phyloP scores from a whole-genome alignment of 2,888 invertebrate species.

The Syritta pipiens region DNA sequence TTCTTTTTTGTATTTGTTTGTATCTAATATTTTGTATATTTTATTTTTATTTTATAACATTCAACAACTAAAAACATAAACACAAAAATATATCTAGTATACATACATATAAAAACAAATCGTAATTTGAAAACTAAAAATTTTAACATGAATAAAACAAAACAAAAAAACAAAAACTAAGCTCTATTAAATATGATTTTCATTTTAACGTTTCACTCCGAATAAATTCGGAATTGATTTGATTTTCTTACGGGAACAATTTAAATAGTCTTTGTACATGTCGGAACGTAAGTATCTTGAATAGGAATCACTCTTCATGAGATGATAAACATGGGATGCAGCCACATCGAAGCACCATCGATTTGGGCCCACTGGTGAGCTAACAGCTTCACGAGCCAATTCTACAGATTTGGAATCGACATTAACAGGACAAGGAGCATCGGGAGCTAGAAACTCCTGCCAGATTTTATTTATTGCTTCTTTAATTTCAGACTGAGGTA shows the following conservation, averaged over 20 bases:
- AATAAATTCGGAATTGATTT: conserved; percentile 80
- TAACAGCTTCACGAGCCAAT: conserved; percentile 88
- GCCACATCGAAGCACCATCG: conserved; percentile 98
- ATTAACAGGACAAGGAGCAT: conserved; percentile 97
- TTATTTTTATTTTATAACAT: conserved; percentile 47
- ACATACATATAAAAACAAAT: background rate
- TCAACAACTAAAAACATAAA: conserved; percentile 47
- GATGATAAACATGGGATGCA: conserved; percentile 98
- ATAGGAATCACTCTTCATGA: conserved; percentile 99
- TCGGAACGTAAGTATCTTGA: conserved; percentile 98
- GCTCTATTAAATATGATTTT: conserved; percentile 4
- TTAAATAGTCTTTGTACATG: conserved; percentile 98
- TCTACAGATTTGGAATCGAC: conserved; percentile 96
- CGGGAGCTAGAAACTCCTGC: conserved; percentile 95
- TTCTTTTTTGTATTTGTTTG: conserved; percentile 31
- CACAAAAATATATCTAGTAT: background rate
- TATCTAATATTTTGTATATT: conserved; percentile 63
- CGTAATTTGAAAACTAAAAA: conserved; percentile 6
- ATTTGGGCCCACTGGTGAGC: conserved; percentile 85
- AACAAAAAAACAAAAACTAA: conserved; percentile 8
- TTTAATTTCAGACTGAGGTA: conserved; percentile 91
- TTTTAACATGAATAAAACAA: conserved; percentile 2
- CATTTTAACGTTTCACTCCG: conserved; percentile 79
- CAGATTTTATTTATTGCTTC: conserved; percentile 92
- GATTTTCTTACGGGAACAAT: conserved; percentile 98